Evolutionary conservation across 2,113 vertebrate genomes (phyloP).

Genomic region (Bothrops jararaca): DNA sequence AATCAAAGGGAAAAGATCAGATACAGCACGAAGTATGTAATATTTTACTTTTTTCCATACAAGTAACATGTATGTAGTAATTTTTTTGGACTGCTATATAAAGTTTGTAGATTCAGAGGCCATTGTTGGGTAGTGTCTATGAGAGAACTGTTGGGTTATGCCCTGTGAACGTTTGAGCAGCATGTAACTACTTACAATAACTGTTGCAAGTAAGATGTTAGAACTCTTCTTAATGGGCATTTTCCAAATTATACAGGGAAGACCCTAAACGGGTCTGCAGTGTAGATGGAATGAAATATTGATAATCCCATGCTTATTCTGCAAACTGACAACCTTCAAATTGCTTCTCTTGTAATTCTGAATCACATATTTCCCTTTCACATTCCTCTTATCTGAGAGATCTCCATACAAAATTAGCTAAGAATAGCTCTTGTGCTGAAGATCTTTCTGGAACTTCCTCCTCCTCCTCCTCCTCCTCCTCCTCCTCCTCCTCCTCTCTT

Average conservation of each 20-base stretch:
- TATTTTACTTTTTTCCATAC: not conserved
- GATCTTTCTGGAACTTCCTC: not conserved
- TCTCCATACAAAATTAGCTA: not conserved
- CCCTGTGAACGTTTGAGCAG: not conserved
- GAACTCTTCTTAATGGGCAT: not conserved
- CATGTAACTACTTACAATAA: not conserved
- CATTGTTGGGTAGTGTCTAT: not conserved
- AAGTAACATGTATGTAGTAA: too few relatives aligned
- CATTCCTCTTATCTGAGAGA: not conserved
- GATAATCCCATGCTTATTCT: not conserved
- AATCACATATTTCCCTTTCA: not conserved
- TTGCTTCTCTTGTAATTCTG: not conserved
- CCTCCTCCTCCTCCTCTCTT: too few relatives aligned
- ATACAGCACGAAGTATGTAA: constrained; percentile 11
- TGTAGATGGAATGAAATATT: not conserved
- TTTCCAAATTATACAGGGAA: not conserved
- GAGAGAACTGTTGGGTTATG: not conserved
- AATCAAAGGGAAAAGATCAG: constrained; percentile 38
- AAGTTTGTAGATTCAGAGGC: not conserved
- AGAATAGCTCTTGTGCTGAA: not conserved
- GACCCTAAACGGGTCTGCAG: not conserved
- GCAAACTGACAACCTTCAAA: not conserved
- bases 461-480: too few relatives aligned
- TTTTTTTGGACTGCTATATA: not conserved
- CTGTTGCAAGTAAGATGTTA: not conserved